Conservation (phyloP, 2,113 vertebrate species). For the Nyctibius bracteatus region DNA sequence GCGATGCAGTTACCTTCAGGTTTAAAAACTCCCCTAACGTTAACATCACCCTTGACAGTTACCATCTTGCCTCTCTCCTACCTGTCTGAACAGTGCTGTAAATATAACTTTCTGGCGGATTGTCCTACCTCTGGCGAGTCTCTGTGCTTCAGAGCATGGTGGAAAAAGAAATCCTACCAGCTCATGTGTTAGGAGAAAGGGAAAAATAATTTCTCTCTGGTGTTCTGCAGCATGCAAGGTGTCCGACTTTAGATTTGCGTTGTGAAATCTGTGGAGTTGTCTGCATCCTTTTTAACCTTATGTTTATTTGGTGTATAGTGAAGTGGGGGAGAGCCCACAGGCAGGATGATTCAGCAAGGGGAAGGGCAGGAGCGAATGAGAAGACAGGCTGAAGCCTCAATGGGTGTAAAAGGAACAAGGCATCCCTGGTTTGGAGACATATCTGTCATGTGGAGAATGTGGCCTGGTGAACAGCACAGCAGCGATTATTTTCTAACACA, state of each 20-base stretch:
- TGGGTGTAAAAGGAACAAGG: neutral
- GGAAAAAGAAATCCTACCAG: neutral
- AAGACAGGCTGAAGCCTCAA: neutral
- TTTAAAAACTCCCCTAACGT: neutral
- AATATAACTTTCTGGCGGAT: neutral
- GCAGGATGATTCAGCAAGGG: neutral
- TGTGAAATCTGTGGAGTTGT: neutral
- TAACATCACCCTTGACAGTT: neutral
- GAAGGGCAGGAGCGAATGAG: neutral
- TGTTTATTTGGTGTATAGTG: neutral
- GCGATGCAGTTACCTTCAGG: neutral
- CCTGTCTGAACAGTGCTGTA: neutral
- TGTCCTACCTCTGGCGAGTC: neutral
- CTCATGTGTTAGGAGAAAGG: neutral
- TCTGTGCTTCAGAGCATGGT: neutral
- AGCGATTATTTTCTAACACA: neutral
- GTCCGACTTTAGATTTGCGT: rapidly evolving
- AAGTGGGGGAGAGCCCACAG: neutral
- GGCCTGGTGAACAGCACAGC: neutral
- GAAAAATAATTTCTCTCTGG: rapidly evolving
- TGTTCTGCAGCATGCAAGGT: neutral
- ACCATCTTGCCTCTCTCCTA: neutral
- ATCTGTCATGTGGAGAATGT: neutral
- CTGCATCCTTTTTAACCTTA: neutral
- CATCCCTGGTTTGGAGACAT: neutral